A percentile compares a stretch with the other conserved stretches of the same genome.
Conservation (phyloP, 2,888 invertebrate species). For the Bellardia bayeri region DNA sequence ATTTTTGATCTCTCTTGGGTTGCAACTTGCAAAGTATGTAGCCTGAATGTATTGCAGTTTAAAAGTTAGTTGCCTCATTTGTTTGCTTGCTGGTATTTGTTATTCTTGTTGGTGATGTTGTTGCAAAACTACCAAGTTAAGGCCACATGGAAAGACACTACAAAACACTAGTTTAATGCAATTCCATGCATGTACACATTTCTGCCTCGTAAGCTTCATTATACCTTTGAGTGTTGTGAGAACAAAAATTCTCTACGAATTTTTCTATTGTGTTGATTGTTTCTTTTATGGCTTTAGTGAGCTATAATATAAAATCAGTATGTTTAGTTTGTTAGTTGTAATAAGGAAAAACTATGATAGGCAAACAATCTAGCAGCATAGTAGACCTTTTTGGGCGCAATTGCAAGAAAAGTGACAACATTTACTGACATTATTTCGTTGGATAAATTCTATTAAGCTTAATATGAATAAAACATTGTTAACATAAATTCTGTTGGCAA, state of each 20-base stretch:
- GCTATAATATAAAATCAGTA: not conserved
- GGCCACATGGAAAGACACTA: constrained; percentile 1
- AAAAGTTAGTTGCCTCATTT: constrained; percentile 69
- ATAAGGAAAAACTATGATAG: no score
- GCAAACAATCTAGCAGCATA: no score
- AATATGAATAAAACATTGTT: no score
- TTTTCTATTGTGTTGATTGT: constrained; percentile 46
- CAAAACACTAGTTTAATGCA: constrained; percentile 54
- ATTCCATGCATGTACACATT: constrained; percentile 70
- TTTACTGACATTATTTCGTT: no score
- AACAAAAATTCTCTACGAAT: constrained; percentile 34
- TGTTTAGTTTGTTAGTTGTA: not conserved
- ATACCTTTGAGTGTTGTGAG: constrained; percentile 63
- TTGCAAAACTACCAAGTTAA: constrained; percentile 14
- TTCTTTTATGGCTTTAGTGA: constrained; percentile 20
- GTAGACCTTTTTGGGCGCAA: no score
- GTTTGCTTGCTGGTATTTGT: constrained; percentile 59
- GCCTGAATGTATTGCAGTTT: constrained; percentile 53
- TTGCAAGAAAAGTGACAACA: no score
- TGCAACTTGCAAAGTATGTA: constrained; percentile 44
- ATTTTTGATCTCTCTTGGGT: constrained; percentile 61
- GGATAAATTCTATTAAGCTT: no score
- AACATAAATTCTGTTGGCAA: no score
- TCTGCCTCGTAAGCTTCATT: constrained; percentile 70
- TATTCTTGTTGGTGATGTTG: constrained; percentile 20